Evolutionary conservation across 1,140 invertebrate species (phyloP), one percentile per base, ranked within the genome.

Genomic region (Pteromalus puparum): DNA sequence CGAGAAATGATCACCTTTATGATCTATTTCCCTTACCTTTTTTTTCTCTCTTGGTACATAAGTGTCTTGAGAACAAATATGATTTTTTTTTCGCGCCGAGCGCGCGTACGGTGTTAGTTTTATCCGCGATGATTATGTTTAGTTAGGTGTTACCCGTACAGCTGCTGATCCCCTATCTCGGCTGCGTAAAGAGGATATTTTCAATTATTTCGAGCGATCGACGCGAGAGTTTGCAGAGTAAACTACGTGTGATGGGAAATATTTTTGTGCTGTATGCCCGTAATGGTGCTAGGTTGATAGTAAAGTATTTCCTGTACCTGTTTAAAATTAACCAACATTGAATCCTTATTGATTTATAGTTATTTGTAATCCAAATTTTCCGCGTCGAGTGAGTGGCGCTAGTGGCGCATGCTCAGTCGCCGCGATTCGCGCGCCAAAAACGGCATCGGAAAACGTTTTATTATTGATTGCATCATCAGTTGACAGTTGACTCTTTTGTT

Each of bases 31-130:
- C 42, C 21, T 70, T 70, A 18, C 18, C n/a, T n/a, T 61, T n/a
- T 61, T 18, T 61, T 1, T 53, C 12, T 76, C 61, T 76, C 24
- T 68, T 26, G 2, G 18, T 61, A 53, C n/a, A 28, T 67, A 67
- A 75, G 34, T 75, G 48, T 82, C 81, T 75, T 67, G 72, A 67
- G 34, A 82, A 75, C 72, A 82, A 82, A 82, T 82, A 82, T 82
- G 26, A 82, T 75, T 82, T 82, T 82, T 28, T 82, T 28, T n/a
- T 61, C 42, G 53, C 30, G 21, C 10, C 26, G 9, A 4, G 46
- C 2, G n/a, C n/a, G n/a, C n/a, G n/a, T n/a, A 9, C 13, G 24
- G 18, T 28, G 21, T 74, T 61, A 24, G 46, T 61, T 73, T 74
- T 38, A 81, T 73, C 10, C 68, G 24, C 26, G n/a, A 7, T 72